Conservation (phyloP, 2,113 vertebrate species). For the Gobio gobio region DNA sequence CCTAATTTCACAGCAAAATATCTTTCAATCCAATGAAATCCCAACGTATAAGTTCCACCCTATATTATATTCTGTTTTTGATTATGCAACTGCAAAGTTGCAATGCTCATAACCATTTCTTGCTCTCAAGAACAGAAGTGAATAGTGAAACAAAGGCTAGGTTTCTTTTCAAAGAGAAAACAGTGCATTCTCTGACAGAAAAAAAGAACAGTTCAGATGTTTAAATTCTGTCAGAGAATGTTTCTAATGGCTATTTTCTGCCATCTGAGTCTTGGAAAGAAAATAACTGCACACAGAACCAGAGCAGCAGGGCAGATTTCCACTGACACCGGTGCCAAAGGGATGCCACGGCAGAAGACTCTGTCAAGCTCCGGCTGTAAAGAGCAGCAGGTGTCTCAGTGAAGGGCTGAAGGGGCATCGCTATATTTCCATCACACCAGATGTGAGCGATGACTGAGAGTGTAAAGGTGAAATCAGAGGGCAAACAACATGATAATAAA, state of each 20-base stretch:
- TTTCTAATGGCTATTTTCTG: conserved; percentile 9
- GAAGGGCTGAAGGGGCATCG: conserved; percentile 9
- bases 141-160: neutral
- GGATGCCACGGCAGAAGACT: neutral
- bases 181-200: neutral
- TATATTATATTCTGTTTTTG: neutral
- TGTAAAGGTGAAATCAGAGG: conserved; percentile 10
- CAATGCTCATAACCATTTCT: neutral
- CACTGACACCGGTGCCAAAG: conserved; percentile 27
- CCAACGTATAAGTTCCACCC: neutral
- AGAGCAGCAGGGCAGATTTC: conserved; percentile 14
- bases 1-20: neutral
- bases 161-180: neutral
- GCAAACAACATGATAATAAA: neutral
- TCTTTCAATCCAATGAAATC: too few species aligned
- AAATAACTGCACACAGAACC: neutral
- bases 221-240: neutral
- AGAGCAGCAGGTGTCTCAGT: conserved; percentile 36
- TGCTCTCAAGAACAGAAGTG: neutral
- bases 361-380: conserved; percentile 30
- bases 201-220: neutral
- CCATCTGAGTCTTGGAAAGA: conserved; percentile 11
- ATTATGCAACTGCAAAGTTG: neutral
- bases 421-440: conserved; percentile 31
- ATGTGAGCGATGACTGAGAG: conserved; percentile 18